phyloP scores from a whole-genome alignment of 2,888 invertebrate genomes.

The Automeris io region DNA sequence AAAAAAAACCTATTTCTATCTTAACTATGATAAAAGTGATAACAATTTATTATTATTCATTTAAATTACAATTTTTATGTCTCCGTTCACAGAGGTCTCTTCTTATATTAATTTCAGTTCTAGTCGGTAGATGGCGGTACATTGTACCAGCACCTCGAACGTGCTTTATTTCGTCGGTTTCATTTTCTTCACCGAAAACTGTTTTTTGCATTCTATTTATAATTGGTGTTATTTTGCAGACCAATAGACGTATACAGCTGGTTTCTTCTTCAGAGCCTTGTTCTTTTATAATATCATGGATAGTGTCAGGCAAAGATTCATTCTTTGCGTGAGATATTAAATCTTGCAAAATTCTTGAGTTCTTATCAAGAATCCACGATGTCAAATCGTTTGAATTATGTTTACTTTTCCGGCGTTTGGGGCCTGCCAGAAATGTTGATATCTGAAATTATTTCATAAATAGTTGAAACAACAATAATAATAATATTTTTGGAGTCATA shows the following conservation, averaged over 20 bases:
- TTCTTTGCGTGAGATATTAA: slow-evolving; percentile 79
- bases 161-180: slow-evolving; percentile 35
- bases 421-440: slow-evolving; percentile 71
- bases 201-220: slow-evolving; percentile 86
- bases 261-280: slow-evolving; percentile 77
- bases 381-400: slow-evolving; percentile 49
- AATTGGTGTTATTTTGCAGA: slow-evolving; percentile 87
- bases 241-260: slow-evolving; percentile 82
- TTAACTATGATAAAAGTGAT: too few species aligned
- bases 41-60: slow-evolving; percentile 34
- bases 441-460: too few species aligned
- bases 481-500: too few species aligned
- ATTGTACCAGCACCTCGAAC: slow-evolving; percentile 55
- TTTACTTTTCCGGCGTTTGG: slow-evolving; percentile 34
- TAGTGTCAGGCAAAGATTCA: slow-evolving; percentile 76
- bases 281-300: slow-evolving; percentile 78
- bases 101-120: slow-evolving; percentile 76
- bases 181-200: slow-evolving; percentile 61
- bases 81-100: slow-evolving; percentile 80
- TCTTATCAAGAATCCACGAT: slow-evolving; percentile 80
- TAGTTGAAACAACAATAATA: too few species aligned
- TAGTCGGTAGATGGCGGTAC: slow-evolving; percentile 79
- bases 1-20: too few species aligned
- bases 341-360: slow-evolving; percentile 72
- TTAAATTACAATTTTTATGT: slow-evolving; percentile 69